Evolutionary conservation across 2,113 vertebrate genomes (phyloP), one percentile per base, ranked within the genome.

Genomic region (Burhinus bistriatus): DNA sequence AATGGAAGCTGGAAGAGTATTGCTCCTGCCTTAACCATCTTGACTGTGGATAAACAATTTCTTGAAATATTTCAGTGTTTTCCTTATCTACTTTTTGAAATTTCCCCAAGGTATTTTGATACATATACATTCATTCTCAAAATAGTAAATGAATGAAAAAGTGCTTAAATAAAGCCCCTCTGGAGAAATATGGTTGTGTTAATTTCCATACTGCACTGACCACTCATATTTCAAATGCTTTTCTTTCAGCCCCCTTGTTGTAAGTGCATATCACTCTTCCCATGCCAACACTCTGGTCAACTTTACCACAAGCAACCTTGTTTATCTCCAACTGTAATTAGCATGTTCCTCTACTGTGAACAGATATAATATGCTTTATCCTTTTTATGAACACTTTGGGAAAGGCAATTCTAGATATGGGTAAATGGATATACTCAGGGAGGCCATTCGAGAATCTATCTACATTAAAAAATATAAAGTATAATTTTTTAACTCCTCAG

Each of bases 21-120:
- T 72, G 22, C 8, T 90, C 12, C 22, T 61, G 17, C 13, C 19
- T 64, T 34, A 64, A 8, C 14, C 9, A 30, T 78, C 23, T 66
- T 58, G 25, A 64, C 20, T 55, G 19, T 14, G 6, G 17, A 34
- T 51, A 81, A 87, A 81, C 0, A 0, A n/a, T 47, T 2, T 38
- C 40, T 36, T 83, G 11, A 85, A 86, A 78, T 72, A 61, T 44
- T 88, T 92, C 38, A 59, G 4, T 36, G 8, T 47, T 85, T 92
- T 85, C 9, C 17, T 87, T 64, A 40, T 32, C 7, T 80, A 9
- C 6, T 27, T 59, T 34, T 51, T 57, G 6, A 26, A 70, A 34
- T 45, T 71, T 70, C 32, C 9, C 2, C 21, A 29, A 3, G 5
- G 17, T 27, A 2, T 70, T 91, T 81, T 69, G 32, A 27, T 38